phyloP scores from a whole-genome alignment of 2,113 vertebrate genomes.

The Pandion haliaetus region DNA sequence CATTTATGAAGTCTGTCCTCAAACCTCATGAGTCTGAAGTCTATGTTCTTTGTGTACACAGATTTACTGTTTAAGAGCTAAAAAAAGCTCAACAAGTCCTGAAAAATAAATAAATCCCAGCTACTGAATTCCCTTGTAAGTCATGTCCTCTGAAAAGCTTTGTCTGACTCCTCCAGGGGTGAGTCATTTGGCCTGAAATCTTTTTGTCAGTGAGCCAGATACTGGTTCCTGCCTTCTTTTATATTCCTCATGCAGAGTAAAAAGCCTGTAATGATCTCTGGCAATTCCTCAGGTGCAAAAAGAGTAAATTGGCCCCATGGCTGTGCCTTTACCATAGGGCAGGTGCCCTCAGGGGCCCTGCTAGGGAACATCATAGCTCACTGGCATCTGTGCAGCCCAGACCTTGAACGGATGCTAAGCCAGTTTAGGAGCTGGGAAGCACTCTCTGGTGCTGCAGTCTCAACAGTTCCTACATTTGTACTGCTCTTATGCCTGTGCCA shows the following conservation, averaged over 20 bases:
- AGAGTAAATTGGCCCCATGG: neutral
- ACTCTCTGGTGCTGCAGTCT: neutral
- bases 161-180: constrained; percentile 40
- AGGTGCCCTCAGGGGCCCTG: neutral
- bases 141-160: constrained; percentile 28
- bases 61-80: constrained; percentile 16
- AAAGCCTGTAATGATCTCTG: neutral
- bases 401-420: neutral
- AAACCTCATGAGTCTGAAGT: neutral
- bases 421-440: neutral
- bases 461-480: neutral
- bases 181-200: constrained; percentile 47
- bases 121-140: constrained; percentile 15
- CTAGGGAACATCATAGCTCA: neutral
- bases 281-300: neutral
- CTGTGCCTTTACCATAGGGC: neutral
- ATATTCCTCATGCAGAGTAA: neutral
- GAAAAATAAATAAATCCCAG: constrained; percentile 37
- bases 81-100: neutral
- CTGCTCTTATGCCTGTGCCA: neutral
- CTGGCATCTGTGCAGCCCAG: neutral
- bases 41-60: neutral
- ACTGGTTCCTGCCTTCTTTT: neutral
- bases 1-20: neutral
- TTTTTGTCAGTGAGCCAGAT: constrained; percentile 31